Base-by-base conservation (phyloP, 1,140 invertebrate genomes). In the Bursaphelenchus mucronatus region DNA sequence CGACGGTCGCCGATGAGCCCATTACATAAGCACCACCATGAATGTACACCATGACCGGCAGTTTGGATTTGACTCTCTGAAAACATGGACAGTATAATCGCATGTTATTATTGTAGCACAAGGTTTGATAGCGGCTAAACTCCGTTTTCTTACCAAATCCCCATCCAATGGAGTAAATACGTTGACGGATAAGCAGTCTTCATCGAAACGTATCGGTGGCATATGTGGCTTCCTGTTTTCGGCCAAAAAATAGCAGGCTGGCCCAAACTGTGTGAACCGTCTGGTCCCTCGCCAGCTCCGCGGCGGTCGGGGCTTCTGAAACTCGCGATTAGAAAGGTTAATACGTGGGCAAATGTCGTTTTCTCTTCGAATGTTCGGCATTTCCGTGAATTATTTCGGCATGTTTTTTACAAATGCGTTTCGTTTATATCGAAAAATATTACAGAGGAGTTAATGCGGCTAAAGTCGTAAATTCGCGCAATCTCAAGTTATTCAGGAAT, bases 1-100 rank as follows among this genome's bases (percentile, higher is more conserved):
- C 64, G 46, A 66, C 21, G 17, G 21, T 17, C 4, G 59, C 47
- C 7, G 64, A 43, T 44, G 17, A 50, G 49, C 52, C 62, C 8
- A 66, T 43, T 30, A 43, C 51, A 54, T 62, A 66, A 45, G 55
- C 64, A n/a, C 64, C 64, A 41, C 64, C 64, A 45, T 66, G 64
- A 3, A 66, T 61, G n/a, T 40, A 64, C 19, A 64, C 13, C 21
- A 64, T 15, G 11, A 64, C 63, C 13, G 63, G 57, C 21, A 63
- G 47, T 62, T 52, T 39, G 9, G 21, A 55, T 4, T 55, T 39
- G 54, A n/a, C 19, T 39, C 6, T 15, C 30, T 55, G 13, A 1
- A n/a, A 55, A 6, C 15, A 63, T 43, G 8, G 21, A 40, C 47
- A 15, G 30, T 50, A 44, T 45, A 47, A 21, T 46, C 17, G 0